A percentile compares a stretch with the other conserved stretches of the same genome.
Conservation (phyloP, 2,888 invertebrate species). For the Parnassius glacialis region DNA sequence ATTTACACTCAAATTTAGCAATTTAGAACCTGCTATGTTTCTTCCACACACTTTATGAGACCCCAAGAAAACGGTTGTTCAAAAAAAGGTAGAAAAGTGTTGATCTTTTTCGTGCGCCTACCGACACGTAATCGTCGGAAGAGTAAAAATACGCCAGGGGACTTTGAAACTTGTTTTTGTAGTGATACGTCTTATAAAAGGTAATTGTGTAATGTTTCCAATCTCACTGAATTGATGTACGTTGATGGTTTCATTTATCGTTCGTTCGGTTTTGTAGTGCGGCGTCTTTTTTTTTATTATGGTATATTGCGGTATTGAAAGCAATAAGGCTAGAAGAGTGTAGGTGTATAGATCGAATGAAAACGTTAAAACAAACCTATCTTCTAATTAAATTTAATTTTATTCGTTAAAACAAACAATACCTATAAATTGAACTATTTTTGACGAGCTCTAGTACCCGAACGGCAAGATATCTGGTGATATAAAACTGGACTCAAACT, state of each 20-base stretch:
- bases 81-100: slow-evolving; percentile 33
- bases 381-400: no score
- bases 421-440: no score
- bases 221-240: slow-evolving; percentile 32
- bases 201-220: slow-evolving; percentile 32
- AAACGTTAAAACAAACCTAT: no score
- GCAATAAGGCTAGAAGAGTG: neutral
- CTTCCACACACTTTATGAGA: slow-evolving; percentile 33
- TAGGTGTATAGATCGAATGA: no score
- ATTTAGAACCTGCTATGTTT: slow-evolving; percentile 37
- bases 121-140: slow-evolving; percentile 40
- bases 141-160: slow-evolving; percentile 33
- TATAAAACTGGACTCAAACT: no score
- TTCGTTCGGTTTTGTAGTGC: slow-evolving; percentile 29
- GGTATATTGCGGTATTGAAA: slow-evolving; percentile 6
- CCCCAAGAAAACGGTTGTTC: neutral
- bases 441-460: no score
- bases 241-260: slow-evolving; percentile 35
- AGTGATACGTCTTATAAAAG: slow-evolving; percentile 40
- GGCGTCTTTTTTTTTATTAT: slow-evolving; percentile 19
- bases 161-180: slow-evolving; percentile 41
- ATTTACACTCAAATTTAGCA: slow-evolving; percentile 38
- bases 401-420: no score
- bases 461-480: no score
- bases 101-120: slow-evolving; percentile 43